Conservation (phyloP, 2,888 invertebrate genomes). For the Cerastis rubricosa region DNA sequence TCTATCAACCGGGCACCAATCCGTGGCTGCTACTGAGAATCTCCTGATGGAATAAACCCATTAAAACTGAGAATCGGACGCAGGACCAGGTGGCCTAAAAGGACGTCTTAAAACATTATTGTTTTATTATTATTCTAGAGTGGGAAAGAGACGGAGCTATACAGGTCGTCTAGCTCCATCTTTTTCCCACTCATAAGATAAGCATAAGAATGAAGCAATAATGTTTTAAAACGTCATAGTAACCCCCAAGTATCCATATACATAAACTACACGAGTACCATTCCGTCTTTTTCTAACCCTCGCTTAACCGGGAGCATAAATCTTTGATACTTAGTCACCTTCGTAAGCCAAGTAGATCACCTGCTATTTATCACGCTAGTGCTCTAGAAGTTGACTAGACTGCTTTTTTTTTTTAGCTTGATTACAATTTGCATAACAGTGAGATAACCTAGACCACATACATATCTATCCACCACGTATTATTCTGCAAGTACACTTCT, state of each 20-base stretch:
- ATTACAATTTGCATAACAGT: slow-evolving; percentile 37
- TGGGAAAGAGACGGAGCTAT: too few species aligned
- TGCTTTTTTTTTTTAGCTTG: too few species aligned
- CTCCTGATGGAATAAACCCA: neutral
- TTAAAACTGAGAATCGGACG: neutral
- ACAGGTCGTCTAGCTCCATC: too few species aligned
- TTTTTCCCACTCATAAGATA: too few species aligned
- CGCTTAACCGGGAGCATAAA: neutral
- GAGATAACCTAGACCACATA: neutral
- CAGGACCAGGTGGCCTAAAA: too few species aligned
- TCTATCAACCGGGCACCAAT: neutral
- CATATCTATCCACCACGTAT: neutral
- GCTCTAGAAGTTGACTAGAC: slow-evolving; percentile 27
- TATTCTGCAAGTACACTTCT: neutral
- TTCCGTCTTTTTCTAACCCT: too few species aligned
- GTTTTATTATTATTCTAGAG: too few species aligned
- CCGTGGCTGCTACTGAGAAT: neutral
- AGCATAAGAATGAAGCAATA: too few species aligned
- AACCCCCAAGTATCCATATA: too few species aligned
- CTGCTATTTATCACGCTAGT: slow-evolving; percentile 32
- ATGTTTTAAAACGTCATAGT: too few species aligned
- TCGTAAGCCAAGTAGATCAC: slow-evolving; percentile 12
- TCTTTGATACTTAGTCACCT: neutral
- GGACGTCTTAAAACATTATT: too few species aligned
- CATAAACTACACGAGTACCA: too few species aligned